These are phyloP conservation scores for Parnassius orleans DNA, from an alignment of 2,888 invertebrate genomes.

Conservation along the genomic window DNA sequence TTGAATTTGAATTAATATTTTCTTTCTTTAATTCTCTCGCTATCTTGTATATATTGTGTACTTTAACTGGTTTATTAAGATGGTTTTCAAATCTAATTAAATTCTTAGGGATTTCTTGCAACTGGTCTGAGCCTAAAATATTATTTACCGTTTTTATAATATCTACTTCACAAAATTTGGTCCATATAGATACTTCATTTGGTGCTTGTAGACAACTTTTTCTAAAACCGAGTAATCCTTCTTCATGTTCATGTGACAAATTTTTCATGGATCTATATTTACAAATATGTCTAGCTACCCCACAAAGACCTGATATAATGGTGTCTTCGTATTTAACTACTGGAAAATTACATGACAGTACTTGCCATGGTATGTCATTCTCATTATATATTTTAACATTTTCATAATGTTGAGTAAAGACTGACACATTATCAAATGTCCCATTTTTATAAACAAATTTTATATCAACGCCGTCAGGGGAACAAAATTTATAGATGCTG, in stretches of 20 bases:
- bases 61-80: constrained; percentile 88
- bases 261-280: constrained; percentile 41
- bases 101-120: constrained; percentile 82
- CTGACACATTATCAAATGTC: constrained; percentile 30
- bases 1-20: constrained; percentile 30
- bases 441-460: constrained; percentile 59
- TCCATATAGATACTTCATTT: constrained; percentile 93
- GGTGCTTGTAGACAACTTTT: constrained; percentile 90
- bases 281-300: constrained; percentile 78
- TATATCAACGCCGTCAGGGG: constrained; percentile 61
- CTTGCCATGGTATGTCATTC: constrained; percentile 71
- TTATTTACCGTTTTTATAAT: constrained; percentile 82
- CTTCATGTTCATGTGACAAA: constrained; percentile 56
- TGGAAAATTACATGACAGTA: constrained; percentile 81
- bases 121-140: constrained; percentile 44
- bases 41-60: constrained; percentile 92
- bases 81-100: constrained; percentile 91
- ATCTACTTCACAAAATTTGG: constrained; percentile 94
- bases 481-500: constrained; percentile 82
- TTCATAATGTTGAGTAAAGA: constrained; percentile 50
- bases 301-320: constrained; percentile 89
- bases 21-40: constrained; percentile 80
- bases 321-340: constrained; percentile 81
- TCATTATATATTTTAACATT: constrained; percentile 49
- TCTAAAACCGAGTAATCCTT: constrained; percentile 87